Evolutionary conservation across 2,113 vertebrate genomes (phyloP), one percentile per base, ranked within the genome.

Genomic region (Colistium nudipinnis): DNA sequence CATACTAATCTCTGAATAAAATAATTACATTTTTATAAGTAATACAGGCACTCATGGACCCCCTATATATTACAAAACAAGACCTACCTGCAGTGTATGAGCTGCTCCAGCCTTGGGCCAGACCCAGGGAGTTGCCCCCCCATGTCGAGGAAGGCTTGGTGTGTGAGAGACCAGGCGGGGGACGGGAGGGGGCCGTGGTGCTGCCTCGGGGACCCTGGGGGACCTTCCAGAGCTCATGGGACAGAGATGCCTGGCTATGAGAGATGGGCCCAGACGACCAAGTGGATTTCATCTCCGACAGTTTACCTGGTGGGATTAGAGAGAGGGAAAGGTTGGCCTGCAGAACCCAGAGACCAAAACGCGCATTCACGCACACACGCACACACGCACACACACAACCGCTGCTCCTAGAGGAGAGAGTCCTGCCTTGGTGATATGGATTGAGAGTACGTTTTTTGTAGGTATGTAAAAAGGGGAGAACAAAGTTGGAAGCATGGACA

Each of bases 211-310:
- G 95, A 22, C 91, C 92, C 71, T 92, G 92, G 14, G 92, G 90
- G 62, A 97, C 97, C 93, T 98, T 98, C 97, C 97, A 99, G 68
- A 98, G 93, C 82, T 99, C 97, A 0, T 98, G 97, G 76, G 97
- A 98, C 48, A 98, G 90, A 57, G 96, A 96, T 69, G 94, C 94
- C 93, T 97, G 96, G 20, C 93, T 94, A 93, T 98, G 96, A 86
- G 96, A 94, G 86, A 96, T 94, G 5, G 97, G 94, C 76, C 95
- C 95, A 11, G 95, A 93, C 72, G 97, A 96, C 97, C 97, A 99
- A 2, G 95, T 97, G 24, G 97, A 97, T 87, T 99, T 98, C 87
- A 98, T 97, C 91, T 99, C 97, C 54, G 97, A 95, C 85, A 98
- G 88, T 93, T 98, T 99, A 90, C 95, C 97, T 99, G 86, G 7